Evolutionary conservation across 2,797 vertebrate species (phyloP), one percentile per base, ranked within the genome.

Genomic region (Borostomias antarcticus): DNA sequence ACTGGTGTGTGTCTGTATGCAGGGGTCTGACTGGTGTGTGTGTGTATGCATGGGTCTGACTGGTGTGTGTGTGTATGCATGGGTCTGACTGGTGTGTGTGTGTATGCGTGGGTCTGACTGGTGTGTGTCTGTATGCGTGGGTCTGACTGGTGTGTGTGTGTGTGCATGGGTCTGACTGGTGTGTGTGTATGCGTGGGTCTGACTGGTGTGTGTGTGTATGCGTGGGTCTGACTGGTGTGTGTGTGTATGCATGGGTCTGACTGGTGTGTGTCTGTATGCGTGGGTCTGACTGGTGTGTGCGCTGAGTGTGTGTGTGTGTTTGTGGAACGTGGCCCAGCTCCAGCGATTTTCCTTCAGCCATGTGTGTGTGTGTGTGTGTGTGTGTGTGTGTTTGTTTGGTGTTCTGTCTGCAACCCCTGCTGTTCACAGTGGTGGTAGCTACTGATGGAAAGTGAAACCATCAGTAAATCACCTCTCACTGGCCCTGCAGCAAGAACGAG

Each of bases 141-240:
- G n/a, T n/a, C 19, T 10, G 51, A 23, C 13, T 25, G 25, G 2
- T 11, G 50, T 53, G 23, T 28, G 54, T 37, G 50, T 23, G 30
- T 47, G n/a, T 47, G 57, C 32, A 32, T 57, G 52, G 28, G 59
- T 47, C 72, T 94, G 98, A 96, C 96, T 98, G 95, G 74, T 93
- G 90, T n/a, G n/a, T n/a, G n/a, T n/a, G n/a, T n/a, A n/a, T n/a
- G n/a, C n/a, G n/a, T n/a, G n/a, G n/a, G n/a, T n/a, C n/a, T n/a
- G n/a, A n/a, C n/a, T n/a, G n/a, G n/a, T n/a, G n/a, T n/a, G n/a
- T n/a, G n/a, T n/a, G n/a, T n/a, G n/a, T n/a, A n/a, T n/a, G n/a
- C n/a, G n/a, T n/a, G n/a, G n/a, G n/a, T n/a, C n/a, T n/a, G n/a
- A n/a, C n/a, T n/a, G n/a, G 43, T 33, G 43, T 47, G 43, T 37